Evolutionary conservation across 2,888 invertebrate genomes (phyloP), one percentile per base, ranked within the genome.

Genomic region (Torymus texanus): DNA sequence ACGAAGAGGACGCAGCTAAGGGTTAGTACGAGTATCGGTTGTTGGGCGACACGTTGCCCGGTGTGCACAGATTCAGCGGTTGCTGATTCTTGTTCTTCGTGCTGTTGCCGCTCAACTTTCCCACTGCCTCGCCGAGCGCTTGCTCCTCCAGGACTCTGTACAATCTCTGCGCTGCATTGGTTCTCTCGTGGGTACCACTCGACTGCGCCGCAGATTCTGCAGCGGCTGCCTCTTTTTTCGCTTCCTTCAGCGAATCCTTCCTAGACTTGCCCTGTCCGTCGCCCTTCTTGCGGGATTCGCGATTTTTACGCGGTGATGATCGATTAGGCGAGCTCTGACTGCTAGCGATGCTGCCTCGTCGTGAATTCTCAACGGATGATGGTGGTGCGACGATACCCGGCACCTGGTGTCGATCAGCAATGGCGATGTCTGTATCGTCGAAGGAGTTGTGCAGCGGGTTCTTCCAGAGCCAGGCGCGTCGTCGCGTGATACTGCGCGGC

Each of bases 81-180:
- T 77, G 72, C 0, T 66, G 63, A 18, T 74, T 41, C 13, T 70
- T 68, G 50, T 10, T 68, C 56, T 68, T 78, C 2, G 65, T 24
- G 62, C 18, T 62, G 3, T 67, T 58, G 12, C 59, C 61, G 29
- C 63, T 61, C 2, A 72, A 16, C 16, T 41, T 56, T 2, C 75
- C 63, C 5, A 82, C 68, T 1, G 78, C 83, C 76, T 90, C 91
- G 65, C 90, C 90, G 21, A 90, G 85, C 21, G 87, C 88, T 61
- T 88, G 88, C 76, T 90, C 90, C 80, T 91, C 91, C 82, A 90
- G 86, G 8, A 90, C 89, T 77, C 89, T 86, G 83, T 90, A 91
- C n/a, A 91, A 85, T 59, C 88, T 84, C 16, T 90, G 88, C 41
- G 88, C 88, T 24, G 89, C 87, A 82, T 86, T 88, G 58, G 88